Conservation (phyloP, 2,888 invertebrate species). For the Cephus spinipes region DNA sequence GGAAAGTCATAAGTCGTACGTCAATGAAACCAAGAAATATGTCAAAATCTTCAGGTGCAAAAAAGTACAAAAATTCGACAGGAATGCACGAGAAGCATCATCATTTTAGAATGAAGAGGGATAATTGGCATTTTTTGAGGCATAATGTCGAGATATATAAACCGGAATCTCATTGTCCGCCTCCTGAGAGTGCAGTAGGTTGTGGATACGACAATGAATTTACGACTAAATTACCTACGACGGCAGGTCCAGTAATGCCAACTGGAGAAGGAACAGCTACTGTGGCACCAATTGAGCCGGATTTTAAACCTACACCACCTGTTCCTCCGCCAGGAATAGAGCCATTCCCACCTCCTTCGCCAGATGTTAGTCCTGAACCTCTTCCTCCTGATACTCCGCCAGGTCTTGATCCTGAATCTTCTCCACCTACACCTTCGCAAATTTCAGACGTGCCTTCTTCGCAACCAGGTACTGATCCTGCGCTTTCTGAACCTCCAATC, state of each 20-base stretch:
- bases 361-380: too few species aligned
- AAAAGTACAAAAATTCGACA: neutral
- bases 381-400: too few species aligned
- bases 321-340: too few species aligned
- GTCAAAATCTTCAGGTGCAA: neutral
- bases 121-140: neutral
- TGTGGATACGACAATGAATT: neutral
- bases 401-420: too few species aligned
- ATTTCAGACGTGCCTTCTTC: too few species aligned
- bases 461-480: too few species aligned
- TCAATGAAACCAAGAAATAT: neutral
- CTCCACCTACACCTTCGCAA: too few species aligned
- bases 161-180: neutral
- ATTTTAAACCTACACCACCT: neutral
- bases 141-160: neutral
- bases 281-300: too few species aligned
- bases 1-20: neutral
- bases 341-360: too few species aligned
- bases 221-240: neutral
- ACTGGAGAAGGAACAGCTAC: too few species aligned
- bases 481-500: too few species aligned
- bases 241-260: neutral
- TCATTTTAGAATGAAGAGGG: neutral
- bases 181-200: neutral
- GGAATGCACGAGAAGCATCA: neutral